These are phyloP conservation scores for Lucilia cuprina DNA, from an alignment of 1,140 invertebrate genomes.

Conservation along the genomic window DNA sequence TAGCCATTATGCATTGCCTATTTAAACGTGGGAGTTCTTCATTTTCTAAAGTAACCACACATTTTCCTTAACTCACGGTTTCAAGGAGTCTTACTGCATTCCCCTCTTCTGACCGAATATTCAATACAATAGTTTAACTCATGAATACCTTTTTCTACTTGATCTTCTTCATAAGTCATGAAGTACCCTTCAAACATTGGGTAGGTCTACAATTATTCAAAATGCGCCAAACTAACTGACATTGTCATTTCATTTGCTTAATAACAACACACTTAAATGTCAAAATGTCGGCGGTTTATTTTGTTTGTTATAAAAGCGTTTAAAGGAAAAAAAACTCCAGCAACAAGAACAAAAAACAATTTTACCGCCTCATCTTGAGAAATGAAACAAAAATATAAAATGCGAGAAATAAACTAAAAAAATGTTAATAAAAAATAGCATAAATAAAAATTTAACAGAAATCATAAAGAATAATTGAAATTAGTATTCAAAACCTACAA, in stretches of 20 bases:
- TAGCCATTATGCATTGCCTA: no score
- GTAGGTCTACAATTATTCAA: conserved; percentile 26
- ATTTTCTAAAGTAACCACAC: neutral
- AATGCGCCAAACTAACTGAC: conserved; percentile 25
- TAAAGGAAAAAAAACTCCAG: neutral
- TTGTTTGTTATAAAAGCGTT: neutral
- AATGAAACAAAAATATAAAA: neutral
- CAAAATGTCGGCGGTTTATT: conserved; percentile 14
- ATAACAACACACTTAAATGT: conserved; percentile 28
- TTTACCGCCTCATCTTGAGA: conserved; percentile 29
- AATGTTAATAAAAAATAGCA: neutral
- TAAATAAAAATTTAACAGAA: neutral
- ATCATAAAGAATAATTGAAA: conserved; percentile 25
- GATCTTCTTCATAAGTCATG: neutral
- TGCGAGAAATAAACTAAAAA: neutral
- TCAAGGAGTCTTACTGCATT: neutral
- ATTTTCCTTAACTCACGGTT: neutral
- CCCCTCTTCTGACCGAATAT: neutral
- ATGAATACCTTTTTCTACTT: no score
- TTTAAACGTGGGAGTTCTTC: neutral
- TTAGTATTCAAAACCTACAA: conserved; percentile 32
- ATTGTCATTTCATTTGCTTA: conserved; percentile 30
- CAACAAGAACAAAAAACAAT: neutral
- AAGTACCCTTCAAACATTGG: neutral
- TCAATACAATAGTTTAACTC: neutral